phyloP scores from a whole-genome alignment of 2,797 vertebrate species.

The Amazonetta brasiliensis region DNA sequence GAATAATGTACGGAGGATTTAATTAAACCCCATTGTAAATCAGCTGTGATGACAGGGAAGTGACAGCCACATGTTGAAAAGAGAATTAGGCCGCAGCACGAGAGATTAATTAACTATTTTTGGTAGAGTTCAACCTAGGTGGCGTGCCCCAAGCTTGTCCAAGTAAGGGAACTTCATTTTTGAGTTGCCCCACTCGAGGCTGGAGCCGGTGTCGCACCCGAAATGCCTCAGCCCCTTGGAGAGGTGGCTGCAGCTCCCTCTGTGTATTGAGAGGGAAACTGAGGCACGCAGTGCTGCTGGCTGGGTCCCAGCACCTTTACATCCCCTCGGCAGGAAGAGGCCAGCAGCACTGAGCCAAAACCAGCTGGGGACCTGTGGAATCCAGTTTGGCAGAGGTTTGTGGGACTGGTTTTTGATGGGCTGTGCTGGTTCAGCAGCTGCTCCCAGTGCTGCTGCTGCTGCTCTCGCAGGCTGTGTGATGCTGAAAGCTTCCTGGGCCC shows the following conservation, averaged over 20 bases:
- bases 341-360: neutral
- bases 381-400: neutral
- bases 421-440: neutral
- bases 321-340: too few species aligned
- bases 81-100: constrained; percentile 78
- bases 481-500: neutral
- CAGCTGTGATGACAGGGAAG: constrained; percentile 80
- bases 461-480: neutral
- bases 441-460: neutral
- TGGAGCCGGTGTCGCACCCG: neutral
- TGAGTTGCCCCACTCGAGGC: neutral
- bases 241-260: accelerated
- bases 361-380: neutral
- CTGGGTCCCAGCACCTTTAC: neutral
- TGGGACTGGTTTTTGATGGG: accelerated
- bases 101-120: constrained; percentile 81
- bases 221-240: accelerated
- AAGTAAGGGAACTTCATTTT: neutral
- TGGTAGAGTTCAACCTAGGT: constrained; percentile 43
- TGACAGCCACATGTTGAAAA: constrained; percentile 81
- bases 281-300: accelerated
- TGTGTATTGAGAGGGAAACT: neutral
- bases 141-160: neutral
- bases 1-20: constrained; percentile 80
- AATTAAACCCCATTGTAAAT: constrained; percentile 84